These are phyloP conservation scores for Drosophila nannoptera DNA, from an alignment of 1,140 invertebrate species.

Conservation along the genomic window DNA sequence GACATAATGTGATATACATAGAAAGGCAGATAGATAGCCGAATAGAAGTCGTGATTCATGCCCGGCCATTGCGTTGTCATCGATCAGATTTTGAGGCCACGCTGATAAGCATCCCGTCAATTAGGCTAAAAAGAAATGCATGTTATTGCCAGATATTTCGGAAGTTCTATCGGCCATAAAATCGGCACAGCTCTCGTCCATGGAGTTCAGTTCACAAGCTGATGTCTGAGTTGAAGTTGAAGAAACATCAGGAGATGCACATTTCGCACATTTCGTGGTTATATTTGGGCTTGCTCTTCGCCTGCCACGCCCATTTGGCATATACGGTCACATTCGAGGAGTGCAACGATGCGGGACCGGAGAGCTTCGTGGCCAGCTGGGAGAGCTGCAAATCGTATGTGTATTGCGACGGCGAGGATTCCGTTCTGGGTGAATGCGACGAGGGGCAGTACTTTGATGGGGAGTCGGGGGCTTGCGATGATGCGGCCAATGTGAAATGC, in stretches of 20 bases:
- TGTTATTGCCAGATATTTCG: constrained; percentile 36
- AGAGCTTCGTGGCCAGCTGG: constrained; percentile 59
- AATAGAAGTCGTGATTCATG: not conserved
- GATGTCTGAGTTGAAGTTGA: constrained; percentile 5
- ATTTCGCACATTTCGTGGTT: constrained; percentile 48
- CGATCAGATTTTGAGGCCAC: constrained; percentile 16
- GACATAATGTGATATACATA: constrained; percentile 58
- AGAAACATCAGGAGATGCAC: constrained; percentile 44
- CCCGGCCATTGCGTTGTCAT: not conserved
- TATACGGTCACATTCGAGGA: constrained; percentile 57
- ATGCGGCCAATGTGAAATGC: constrained; percentile 59
- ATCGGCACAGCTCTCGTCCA: constrained; percentile 16
- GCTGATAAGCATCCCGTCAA: constrained; percentile 55
- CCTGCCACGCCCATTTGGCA: not conserved
- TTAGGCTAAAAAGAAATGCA: constrained; percentile 70
- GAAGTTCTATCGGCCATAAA: constrained; percentile 42
- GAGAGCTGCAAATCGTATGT: constrained; percentile 66
- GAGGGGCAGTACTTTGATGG: constrained; percentile 65
- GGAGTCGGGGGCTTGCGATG: constrained; percentile 53
- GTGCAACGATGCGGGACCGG: constrained; percentile 44
- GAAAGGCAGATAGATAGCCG: not conserved
- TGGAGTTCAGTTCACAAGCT: constrained; percentile 43
- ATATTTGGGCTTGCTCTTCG: constrained; percentile 23
- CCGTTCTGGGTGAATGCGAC: constrained; percentile 56
- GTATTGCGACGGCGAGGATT: constrained; percentile 69